Evolutionary conservation across 2,113 vertebrate genomes (phyloP).

Genomic region (Papio anubis): DNA sequence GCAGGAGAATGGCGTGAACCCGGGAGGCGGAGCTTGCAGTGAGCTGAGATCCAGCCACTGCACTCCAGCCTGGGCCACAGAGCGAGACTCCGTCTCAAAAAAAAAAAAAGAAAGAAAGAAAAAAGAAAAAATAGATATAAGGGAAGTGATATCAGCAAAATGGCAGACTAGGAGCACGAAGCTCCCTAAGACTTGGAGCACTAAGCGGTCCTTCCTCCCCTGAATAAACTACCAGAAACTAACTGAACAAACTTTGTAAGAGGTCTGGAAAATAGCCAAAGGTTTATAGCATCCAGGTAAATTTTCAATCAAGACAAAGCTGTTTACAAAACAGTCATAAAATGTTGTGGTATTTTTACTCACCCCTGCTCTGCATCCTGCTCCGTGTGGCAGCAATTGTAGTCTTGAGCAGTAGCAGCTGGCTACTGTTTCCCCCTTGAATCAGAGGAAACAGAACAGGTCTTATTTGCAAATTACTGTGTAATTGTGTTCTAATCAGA

Average conservation of each 20-base stretch:
- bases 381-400: background rate
- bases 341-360: background rate
- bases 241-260: background rate
- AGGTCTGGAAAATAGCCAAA: background rate
- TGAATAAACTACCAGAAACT: background rate
- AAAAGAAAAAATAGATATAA: background rate
- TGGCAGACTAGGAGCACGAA: too few relatives aligned
- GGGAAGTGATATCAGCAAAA: background rate
- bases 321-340: background rate
- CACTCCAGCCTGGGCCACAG: too few relatives aligned
- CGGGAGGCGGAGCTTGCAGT: too few relatives aligned
- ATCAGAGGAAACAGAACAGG: background rate
- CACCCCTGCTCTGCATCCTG: accelerated
- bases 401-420: background rate
- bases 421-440: background rate
- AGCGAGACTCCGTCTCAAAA: too few relatives aligned
- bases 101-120: too few relatives aligned
- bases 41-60: too few relatives aligned
- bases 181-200: background rate
- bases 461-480: background rate
- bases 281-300: background rate
- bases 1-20: too few relatives aligned
- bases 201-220: background rate
- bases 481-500: background rate
- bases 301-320: background rate